These are phyloP conservation scores for Hybos culiciformis DNA, from an alignment of 2,888 invertebrate species.

Conservation along the genomic window DNA sequence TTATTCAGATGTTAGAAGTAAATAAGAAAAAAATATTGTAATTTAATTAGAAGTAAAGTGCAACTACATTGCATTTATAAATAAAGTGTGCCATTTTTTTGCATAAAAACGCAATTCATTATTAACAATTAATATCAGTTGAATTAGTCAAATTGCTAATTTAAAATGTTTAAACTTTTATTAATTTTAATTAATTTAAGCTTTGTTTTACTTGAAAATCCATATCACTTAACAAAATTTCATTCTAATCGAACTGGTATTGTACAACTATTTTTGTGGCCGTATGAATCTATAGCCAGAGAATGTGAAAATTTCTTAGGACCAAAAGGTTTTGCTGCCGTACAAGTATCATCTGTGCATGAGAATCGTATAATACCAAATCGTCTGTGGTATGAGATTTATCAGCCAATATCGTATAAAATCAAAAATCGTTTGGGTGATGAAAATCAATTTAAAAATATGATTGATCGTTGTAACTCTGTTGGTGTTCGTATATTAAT, in stretches of 20 bases:
- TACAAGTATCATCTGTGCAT: constrained; percentile 49
- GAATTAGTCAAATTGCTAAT: no score
- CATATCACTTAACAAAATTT: not conserved
- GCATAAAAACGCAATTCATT: no score
- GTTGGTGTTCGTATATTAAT: constrained; percentile 4
- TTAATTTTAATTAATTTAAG: no score
- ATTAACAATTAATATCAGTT: no score
- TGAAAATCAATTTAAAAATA: constrained; percentile 2
- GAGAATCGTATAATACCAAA: constrained; percentile 46
- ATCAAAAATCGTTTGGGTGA: constrained; percentile 4
- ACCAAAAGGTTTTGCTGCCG: constrained; percentile 49
- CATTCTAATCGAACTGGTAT: constrained; percentile 42
- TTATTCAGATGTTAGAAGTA: no score
- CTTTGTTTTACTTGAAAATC: no score
- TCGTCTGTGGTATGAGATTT: constrained; percentile 57
- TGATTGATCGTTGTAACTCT: constrained; percentile 4
- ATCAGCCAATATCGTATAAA: constrained; percentile 8
- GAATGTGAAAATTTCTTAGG: constrained; percentile 54
- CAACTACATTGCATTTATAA: no score
- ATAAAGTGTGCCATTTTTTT: no score
- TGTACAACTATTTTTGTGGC: constrained; percentile 63
- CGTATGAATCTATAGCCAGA: constrained; percentile 53
- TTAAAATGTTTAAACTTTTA: no score
- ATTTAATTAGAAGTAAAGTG: no score
- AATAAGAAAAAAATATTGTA: no score